Evolutionary conservation across 1,140 invertebrate species (phyloP).

Genomic region (Hycleus cichorii): DNA sequence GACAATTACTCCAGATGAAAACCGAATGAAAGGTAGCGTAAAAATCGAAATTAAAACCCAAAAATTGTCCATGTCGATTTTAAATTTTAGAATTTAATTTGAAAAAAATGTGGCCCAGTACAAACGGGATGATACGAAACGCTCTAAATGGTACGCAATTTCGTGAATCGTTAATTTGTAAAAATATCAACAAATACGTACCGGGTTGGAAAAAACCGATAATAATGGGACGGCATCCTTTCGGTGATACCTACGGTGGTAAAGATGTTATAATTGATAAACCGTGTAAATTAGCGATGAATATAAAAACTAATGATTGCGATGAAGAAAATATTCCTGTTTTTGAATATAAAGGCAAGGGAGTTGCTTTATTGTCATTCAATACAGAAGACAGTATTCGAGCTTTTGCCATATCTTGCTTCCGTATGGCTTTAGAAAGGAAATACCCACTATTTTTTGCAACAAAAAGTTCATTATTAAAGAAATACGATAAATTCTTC

Average conservation of each 20-base stretch:
- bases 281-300: constrained; percentile 3
- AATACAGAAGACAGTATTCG: constrained; percentile 61
- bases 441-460: constrained; percentile 58
- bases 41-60: background rate
- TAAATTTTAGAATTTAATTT: constrained; percentile 58
- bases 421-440: constrained; percentile 54
- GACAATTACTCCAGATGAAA: constrained; percentile 70
- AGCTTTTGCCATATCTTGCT: constrained; percentile 57
- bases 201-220: constrained; percentile 62
- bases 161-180: constrained; percentile 68
- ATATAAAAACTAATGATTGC: constrained; percentile 42
- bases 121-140: constrained; percentile 72
- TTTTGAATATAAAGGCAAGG: constrained; percentile 54
- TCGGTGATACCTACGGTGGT: constrained; percentile 72
- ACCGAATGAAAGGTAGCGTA: constrained; percentile 55
- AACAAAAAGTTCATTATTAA: constrained; percentile 69
- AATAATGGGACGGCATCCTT: constrained; percentile 67
- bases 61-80: background rate
- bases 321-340: constrained; percentile 42
- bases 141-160: constrained; percentile 74
- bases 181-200: constrained; percentile 64
- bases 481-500: constrained; percentile 62
- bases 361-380: constrained; percentile 63
- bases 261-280: constrained; percentile 47
- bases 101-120: constrained; percentile 72